Evolutionary conservation across 64 coral and sea anemone genomes (phyloP), one percentile per base, ranked within the genome.

Genomic region (Anthopleura sola): DNA sequence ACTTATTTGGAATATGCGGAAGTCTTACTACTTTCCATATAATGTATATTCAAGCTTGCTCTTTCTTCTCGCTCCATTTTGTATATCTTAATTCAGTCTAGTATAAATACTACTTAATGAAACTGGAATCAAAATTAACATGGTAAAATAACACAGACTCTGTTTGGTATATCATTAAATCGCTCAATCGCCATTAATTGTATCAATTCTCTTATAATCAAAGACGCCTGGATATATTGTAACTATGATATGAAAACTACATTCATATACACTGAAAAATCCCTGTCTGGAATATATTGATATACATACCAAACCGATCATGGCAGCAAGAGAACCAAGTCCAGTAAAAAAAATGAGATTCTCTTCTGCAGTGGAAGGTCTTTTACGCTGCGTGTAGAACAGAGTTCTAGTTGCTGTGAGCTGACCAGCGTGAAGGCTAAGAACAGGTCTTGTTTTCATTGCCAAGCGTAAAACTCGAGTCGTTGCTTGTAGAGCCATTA

Each of bases 301-400:
- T 1, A 8, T 62, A 83, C 89, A 60, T 91, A 91, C 89, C 75
- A 83, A 48, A 19, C 75, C 51, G 54, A 40, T 55, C 26, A 84
- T 39, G 19, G 36, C 9, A 17, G 71, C 55, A 37, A 81, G n/a
- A 36, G 54, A 38, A 12, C 49, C 89, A 13, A 91, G 83, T 29
- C 89, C 89, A 75, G 82, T 60, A n/a, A 81, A 46, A 12, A 85
- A 21, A 46, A 69, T 19, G 0, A 49, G 55, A 24, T 78, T 34
- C 39, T 91, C 89, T 13, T 91, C 89, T 8, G 50, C 5, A 3
- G 89, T 86, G 36, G 49, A 78, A 12, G 49, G 49, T 68, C 83
- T 23, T 40, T 91, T 91, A 16, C 76, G 21, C 12, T 91, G 89
- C 12, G 50, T 86, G 74, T 85, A 78, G 83, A 85, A 85, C 9